Evolutionary conservation across 1,140 invertebrate species (phyloP).

Genomic region (Marisa cornuarietis): DNA sequence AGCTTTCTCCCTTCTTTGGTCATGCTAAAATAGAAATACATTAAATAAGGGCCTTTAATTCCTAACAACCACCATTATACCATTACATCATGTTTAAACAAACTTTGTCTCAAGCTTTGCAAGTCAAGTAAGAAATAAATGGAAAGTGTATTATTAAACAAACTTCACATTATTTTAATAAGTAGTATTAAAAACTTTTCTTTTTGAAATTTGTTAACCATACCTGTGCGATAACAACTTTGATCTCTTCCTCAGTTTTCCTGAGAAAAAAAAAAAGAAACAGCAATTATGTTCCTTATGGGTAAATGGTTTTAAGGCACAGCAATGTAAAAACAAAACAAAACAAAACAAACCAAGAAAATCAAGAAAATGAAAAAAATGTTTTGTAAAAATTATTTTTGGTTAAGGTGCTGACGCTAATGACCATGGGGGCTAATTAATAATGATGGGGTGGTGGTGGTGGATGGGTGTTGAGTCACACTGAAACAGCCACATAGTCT

Average conservation of each 20-base stretch:
- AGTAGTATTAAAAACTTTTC: background rate
- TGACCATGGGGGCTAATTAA: background rate
- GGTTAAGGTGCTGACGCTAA: too few species aligned
- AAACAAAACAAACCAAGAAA: background rate
- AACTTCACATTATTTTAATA: background rate
- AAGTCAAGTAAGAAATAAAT: background rate
- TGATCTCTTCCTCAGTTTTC: conserved; percentile 44
- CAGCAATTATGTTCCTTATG: background rate
- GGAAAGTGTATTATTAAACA: background rate
- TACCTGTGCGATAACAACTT: conserved; percentile 58
- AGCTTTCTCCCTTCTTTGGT: conserved; percentile 74
- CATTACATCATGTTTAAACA: too few species aligned
- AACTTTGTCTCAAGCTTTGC: background rate
- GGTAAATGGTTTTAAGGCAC: background rate
- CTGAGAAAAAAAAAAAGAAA: conserved; percentile 33
- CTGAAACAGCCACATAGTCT: background rate
- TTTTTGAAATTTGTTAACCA: background rate
- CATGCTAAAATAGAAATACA: conserved; percentile 49
- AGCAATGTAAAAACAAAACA: background rate
- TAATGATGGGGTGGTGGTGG: background rate
- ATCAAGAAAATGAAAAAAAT: background rate
- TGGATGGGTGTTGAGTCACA: too few species aligned
- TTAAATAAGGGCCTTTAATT: background rate
- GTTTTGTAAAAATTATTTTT: too few species aligned
- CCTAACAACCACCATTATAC: too few species aligned